A percentile compares a stretch with the other conserved stretches of the same genome.
These are phyloP conservation scores for Meteorus sp. DNA, from an alignment of 1,140 invertebrate species.

Conservation along the genomic window DNA sequence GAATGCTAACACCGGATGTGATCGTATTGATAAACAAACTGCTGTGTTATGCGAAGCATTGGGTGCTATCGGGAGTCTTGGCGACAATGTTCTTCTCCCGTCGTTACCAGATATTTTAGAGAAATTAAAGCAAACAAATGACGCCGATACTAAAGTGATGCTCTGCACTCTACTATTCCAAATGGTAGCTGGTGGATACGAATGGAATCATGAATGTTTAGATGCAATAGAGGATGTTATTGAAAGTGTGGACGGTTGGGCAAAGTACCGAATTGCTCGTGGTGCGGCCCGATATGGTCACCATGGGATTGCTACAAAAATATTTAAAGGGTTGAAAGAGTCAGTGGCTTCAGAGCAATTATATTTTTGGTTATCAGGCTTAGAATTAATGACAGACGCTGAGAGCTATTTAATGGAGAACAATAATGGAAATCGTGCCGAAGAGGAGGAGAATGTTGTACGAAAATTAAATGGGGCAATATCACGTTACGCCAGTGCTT, in stretches of 20 bases:
- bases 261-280: conserved; percentile 82
- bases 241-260: conserved; percentile 74
- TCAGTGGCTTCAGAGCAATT: conserved; percentile 86
- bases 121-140: conserved; percentile 54
- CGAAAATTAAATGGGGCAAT: conserved; percentile 66
- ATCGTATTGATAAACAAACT: conserved; percentile 48
- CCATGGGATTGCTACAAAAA: conserved; percentile 70
- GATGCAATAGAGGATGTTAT: conserved; percentile 64
- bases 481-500: conserved; percentile 66
- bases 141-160: conserved; percentile 63
- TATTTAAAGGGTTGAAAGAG: conserved; percentile 70
- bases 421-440: conserved; percentile 39
- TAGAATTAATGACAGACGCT: conserved; percentile 72
- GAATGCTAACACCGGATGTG: conserved; percentile 44
- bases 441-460: conserved; percentile 53
- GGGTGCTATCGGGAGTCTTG: conserved; percentile 72
- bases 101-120: conserved; percentile 63
- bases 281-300: conserved; percentile 85
- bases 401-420: conserved; percentile 61
- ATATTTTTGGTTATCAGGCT: conserved; percentile 85
- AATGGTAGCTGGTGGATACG: conserved; percentile 68
- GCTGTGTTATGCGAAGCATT: conserved; percentile 68
- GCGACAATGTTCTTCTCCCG: conserved; percentile 62
- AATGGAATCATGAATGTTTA: conserved; percentile 62
- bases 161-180: conserved; percentile 83